These are phyloP conservation scores for Lordiphosa clarofinis DNA, from an alignment of 1,140 invertebrate genomes.

Conservation along the genomic window DNA sequence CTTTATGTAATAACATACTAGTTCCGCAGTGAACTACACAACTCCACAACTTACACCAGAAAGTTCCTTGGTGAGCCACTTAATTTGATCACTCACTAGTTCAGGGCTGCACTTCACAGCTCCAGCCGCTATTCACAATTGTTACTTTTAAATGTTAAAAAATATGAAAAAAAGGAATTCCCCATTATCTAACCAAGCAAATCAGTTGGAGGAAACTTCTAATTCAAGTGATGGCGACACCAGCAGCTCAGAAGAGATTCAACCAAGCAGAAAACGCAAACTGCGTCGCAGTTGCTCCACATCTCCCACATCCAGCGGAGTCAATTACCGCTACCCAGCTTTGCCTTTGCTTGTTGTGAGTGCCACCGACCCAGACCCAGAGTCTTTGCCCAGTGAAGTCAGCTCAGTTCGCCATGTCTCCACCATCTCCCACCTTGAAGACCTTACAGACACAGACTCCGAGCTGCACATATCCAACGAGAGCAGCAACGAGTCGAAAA, in stretches of 20 bases:
- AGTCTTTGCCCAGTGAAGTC: conserved; percentile 7
- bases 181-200: not conserved
- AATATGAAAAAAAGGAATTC: not conserved
- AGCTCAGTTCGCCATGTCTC: conserved; percentile 24
- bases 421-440: conserved; percentile 38
- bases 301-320: conserved; percentile 13
- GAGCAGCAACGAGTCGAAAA: conserved; percentile 40
- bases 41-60: too few relatives aligned
- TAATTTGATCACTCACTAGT: too few relatives aligned
- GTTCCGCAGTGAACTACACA: too few relatives aligned
- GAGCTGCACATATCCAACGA: conserved; percentile 56
- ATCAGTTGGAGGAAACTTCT: not conserved
- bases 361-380: not conserved
- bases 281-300: conserved; percentile 28
- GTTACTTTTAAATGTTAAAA: conserved; percentile 31
- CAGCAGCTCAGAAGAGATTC: conserved; percentile 30
- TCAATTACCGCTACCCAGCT: conserved; percentile 32
- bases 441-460: conserved; percentile 47
- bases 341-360: conserved; percentile 38
- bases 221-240: conserved; percentile 4
- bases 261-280: conserved; percentile 31
- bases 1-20: too few relatives aligned
- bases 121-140: not conserved
- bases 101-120: not conserved
- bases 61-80: too few relatives aligned